These are phyloP conservation scores for Trissoscelio sp. DNA, from an alignment of 2,888 invertebrate species.

Conservation along the genomic window DNA sequence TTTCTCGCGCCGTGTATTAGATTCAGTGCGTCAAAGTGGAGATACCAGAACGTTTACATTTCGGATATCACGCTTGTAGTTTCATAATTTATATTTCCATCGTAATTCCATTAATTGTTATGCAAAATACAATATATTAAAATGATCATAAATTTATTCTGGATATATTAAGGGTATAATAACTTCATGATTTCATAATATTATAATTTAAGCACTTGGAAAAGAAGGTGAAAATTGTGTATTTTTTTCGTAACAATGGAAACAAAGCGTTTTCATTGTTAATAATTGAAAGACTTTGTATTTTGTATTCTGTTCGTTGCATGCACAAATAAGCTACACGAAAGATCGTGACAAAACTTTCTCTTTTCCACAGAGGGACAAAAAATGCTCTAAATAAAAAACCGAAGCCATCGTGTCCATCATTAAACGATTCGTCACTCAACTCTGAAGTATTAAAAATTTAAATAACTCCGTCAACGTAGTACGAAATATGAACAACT, in stretches of 20 bases:
- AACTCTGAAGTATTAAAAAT: not conserved
- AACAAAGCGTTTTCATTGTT: not conserved
- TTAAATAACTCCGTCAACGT: not conserved
- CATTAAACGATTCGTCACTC: slow-evolving; percentile 18
- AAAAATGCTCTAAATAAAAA: slow-evolving; percentile 23
- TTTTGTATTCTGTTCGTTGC: not conserved
- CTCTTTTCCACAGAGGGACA: not conserved
- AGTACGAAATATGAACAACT: too few species aligned
- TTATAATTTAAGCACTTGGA: too few species aligned
- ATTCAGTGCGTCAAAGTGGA: slow-evolving; percentile 30
- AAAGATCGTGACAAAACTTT: slow-evolving; percentile 8
- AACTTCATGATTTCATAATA: too few species aligned
- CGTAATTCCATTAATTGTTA: not conserved
- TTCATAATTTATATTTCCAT: slow-evolving; percentile 18
- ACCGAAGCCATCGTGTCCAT: not conserved
- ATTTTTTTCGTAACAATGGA: not conserved
- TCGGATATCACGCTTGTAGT: slow-evolving; percentile 20
- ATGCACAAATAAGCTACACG: not conserved
- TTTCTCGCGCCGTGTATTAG: slow-evolving; percentile 33
- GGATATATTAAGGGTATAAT: too few species aligned
- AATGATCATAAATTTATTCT: slow-evolving; percentile 6
- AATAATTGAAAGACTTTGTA: not conserved
- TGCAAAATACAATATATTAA: not conserved
- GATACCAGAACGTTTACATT: slow-evolving; percentile 36
- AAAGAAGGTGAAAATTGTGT: not conserved